A percentile compares a stretch with the other conserved stretches of the same genome.
Evolutionary conservation across 2,113 vertebrate genomes (phyloP).

Genomic region (Phylloscopus whistleri): DNA sequence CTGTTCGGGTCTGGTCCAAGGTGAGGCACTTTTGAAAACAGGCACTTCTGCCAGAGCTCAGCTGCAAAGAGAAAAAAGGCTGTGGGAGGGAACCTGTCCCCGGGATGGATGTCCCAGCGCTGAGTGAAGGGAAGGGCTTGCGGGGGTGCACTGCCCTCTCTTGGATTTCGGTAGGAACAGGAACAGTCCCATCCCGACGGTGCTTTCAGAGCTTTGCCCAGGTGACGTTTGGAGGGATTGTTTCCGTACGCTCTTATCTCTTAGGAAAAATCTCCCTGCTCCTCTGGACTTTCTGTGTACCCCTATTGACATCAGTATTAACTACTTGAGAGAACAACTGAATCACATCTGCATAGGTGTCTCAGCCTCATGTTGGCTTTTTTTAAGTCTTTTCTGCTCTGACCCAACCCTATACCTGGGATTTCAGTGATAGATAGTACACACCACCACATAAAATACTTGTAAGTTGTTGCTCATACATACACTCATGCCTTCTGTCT

Average conservation of each 20-base stretch:
- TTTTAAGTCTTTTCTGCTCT: background rate
- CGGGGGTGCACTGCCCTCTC: slow-evolving; percentile 36
- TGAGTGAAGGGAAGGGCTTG: background rate
- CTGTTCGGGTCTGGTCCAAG: background rate
- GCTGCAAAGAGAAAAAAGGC: background rate
- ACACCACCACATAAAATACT: background rate
- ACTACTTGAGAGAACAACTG: accelerated
- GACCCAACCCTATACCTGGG: background rate
- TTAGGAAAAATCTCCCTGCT: background rate
- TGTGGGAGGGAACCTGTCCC: background rate
- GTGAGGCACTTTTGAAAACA: background rate
- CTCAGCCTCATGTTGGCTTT: background rate
- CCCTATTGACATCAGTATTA: background rate
- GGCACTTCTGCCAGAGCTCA: background rate
- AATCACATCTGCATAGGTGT: background rate
- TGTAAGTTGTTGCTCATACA: background rate
- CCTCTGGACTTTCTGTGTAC: background rate
- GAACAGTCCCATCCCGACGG: background rate
- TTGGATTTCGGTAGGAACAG: background rate
- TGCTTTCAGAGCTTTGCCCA: background rate
- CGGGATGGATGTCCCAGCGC: background rate
- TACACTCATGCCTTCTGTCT: background rate
- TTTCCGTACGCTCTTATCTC: accelerated
- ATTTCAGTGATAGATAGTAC: background rate
- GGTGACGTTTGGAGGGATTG: background rate